Evolutionary conservation across 2,113 vertebrate species (phyloP), one percentile per base, ranked within the genome.

Genomic region (Hipposideros armiger): DNA sequence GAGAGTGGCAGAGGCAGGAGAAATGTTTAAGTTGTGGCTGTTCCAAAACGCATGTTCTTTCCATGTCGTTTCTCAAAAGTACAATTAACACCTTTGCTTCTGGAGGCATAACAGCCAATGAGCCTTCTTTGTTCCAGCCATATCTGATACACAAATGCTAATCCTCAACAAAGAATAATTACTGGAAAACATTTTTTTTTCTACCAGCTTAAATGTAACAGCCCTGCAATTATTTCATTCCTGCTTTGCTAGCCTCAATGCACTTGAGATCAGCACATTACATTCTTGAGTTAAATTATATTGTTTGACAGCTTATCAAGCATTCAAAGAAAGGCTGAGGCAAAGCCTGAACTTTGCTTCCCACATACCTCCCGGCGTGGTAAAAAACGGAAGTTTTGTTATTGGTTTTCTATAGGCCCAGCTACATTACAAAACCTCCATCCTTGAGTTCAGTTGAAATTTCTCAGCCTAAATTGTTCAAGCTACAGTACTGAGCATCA

Each of bases 381-480:
- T 50, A 87, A 90, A 74, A 94, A 97, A 56, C 2, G 19, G 70
- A 93, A 95, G 13, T 14, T 67, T 90, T 93, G 66, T 86, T 96
- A 19, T 26, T 94, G 92, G 73, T 81, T 97, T 96, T 76, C 58
- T 26, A 1, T 7, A 22, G 45, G 9, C 10, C 13, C 22, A 14
- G 3, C 20, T 50, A 2, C 13, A 87, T 96, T 73, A 69, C 84
- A 97, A 94, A 97, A 64, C 28, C 66, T 20, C 93, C 54, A 47
- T 76, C 86, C 87, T 74, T 95, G 96, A 78, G 90, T 97, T 98
- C 69, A 45, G 45, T 45, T 96, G 86, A 91, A 86, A 96, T 96
- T 89, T 58, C 36, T 98, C n/a, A 62, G 28, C 52, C 92, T 98
- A 76, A 97, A 94, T 73, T 47, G 56, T 91, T 47, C 91, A 83